Evolutionary conservation across 2,888 invertebrate genomes (phyloP).

Genomic region (Meghimatium bilineatum): DNA sequence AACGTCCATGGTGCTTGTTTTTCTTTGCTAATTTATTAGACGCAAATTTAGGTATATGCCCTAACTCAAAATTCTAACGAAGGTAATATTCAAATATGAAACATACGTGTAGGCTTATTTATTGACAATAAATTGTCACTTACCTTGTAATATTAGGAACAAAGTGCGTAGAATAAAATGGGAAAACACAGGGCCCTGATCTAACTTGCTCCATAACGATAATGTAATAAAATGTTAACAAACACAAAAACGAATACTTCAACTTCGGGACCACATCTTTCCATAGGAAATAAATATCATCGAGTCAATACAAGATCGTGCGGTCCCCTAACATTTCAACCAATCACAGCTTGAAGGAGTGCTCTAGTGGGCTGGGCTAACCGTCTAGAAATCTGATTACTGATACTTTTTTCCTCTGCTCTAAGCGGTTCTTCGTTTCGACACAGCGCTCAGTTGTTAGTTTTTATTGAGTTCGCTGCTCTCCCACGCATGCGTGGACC

Average conservation of each 20-base stretch:
- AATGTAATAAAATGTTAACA: constrained; percentile 11
- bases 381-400: constrained; percentile 26
- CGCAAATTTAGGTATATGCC: too few relatives aligned
- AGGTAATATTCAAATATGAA: too few relatives aligned
- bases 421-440: constrained; percentile 29
- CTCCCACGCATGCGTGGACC: constrained; percentile 36
- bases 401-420: constrained; percentile 5
- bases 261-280: constrained; percentile 16
- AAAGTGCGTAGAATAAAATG: constrained; percentile 49
- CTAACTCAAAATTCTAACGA: too few relatives aligned
- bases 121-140: too few relatives aligned
- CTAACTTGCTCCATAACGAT: constrained; percentile 41
- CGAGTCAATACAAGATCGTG: constrained; percentile 35
- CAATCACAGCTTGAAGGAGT: constrained; percentile 41
- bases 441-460: constrained; percentile 16
- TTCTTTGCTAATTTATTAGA: too few relatives aligned
- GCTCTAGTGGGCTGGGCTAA: constrained; percentile 42
- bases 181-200: constrained; percentile 48
- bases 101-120: too few relatives aligned
- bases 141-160: constrained; percentile 47
- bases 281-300: constrained; percentile 23
- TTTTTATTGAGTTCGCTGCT: constrained; percentile 35
- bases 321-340: constrained; percentile 43
- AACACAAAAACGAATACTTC: constrained; percentile 9
- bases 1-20: too few relatives aligned